Evolutionary conservation across 2,797 vertebrate species (phyloP), one percentile per base, ranked within the genome.

Genomic region (Phoeniculus purpureus): DNA sequence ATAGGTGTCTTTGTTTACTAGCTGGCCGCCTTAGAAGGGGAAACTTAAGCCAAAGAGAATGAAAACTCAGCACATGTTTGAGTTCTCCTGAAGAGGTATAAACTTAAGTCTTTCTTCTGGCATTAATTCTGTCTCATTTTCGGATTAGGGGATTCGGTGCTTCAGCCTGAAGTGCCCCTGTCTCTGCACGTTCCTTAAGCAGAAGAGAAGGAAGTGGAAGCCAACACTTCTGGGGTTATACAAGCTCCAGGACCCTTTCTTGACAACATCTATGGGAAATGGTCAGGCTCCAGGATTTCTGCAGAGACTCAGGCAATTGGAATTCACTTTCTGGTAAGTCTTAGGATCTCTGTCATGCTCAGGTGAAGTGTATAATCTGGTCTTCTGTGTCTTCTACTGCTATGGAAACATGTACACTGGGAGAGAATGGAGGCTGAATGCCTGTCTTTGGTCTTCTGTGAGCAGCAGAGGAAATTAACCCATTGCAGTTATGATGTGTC

Each of bases 1-100:
- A 81, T 73, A 83, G 29, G 47, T 86, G 61, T 77, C 78, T 92
- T 84, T 82, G 51, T 84, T 93, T 91, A 85, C 95, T 88, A 92
- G n/a, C 31, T 31, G 17, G 20, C 15, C 67, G 85, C 88, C 59
- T 75, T 61, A 92, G 83, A 87, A 93, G 59, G 78, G 73, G 40
- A 70, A 93, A 83, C 80, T 78, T 60, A 65, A 62, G 68, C 47
- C 37, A 7, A 16, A 92, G 34, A 93, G 93, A 89, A 79, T 62
- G 45, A 93, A 91, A 84, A 92, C 75, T 92, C 37, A 65, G 61
- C 61, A 37, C 56, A 47, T 45, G 45, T 67, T 92, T 91, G 59
- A 68, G 17, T 59, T 85, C 77, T 92, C 88, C 68, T 86, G 55
- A 58, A 66, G 34, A 84, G 40, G 4, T 85, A 73, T 75, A 51